A percentile compares a stretch with the other conserved stretches of the same genome.
Evolutionary conservation across 2,888 invertebrate species (phyloP).

Genomic region (Malachius bipustulatus): DNA sequence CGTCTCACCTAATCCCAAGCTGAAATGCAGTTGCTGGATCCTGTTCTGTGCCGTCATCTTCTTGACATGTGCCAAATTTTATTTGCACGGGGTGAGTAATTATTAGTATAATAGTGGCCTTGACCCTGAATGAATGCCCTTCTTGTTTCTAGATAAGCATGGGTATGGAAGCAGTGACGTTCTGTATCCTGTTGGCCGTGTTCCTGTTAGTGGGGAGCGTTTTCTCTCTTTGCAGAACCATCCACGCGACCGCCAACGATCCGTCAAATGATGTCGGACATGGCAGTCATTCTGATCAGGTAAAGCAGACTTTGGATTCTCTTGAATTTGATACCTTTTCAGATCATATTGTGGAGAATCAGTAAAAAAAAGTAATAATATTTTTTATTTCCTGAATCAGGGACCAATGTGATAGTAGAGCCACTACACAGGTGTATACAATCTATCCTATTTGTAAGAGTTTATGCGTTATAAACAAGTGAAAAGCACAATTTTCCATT

Average conservation of each 20-base stretch:
- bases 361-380: no score
- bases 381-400: no score
- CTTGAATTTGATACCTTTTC: neutral
- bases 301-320: neutral
- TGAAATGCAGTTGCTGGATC: conserved; percentile 61
- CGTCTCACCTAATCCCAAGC: conserved; percentile 42
- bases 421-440: no score
- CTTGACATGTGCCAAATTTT: neutral
- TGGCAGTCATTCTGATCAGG: neutral
- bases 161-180: conserved; percentile 1
- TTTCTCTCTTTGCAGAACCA: neutral
- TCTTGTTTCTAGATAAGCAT: neutral
- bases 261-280: no score
- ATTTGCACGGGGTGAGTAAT: conserved; percentile 1
- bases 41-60: conserved; percentile 25
- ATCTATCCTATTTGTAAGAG: no score
- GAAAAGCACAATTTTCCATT: no score
- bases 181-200: neutral
- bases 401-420: no score
- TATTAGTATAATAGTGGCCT: neutral
- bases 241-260: neutral
- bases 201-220: neutral
- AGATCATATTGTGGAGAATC: no score
- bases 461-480: no score
- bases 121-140: neutral